Conservation (phyloP, 2,113 vertebrate species). For the Gnathonemus echidnorhynchus region DNA sequence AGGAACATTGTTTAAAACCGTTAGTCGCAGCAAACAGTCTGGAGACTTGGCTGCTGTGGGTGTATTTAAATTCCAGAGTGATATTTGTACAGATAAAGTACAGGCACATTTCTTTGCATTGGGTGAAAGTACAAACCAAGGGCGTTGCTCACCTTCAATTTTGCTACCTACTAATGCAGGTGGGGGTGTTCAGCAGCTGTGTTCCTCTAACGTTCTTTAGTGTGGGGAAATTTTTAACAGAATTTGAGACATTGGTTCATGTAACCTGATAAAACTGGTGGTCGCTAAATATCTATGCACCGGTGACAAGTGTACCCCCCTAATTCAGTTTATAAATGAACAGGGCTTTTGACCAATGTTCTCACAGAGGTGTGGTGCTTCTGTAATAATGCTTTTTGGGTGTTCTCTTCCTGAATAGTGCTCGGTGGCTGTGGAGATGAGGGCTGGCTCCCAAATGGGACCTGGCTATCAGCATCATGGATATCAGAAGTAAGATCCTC, state of each 20-base stretch:
- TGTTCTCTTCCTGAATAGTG: conserved; percentile 59
- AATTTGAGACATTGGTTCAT: neutral
- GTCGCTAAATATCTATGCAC: neutral
- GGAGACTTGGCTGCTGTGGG: neutral
- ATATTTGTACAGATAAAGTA: neutral
- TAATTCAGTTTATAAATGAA: no score
- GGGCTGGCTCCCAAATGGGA: conserved; percentile 78
- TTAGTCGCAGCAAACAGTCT: neutral
- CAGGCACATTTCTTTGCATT: neutral
- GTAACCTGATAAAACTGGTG: neutral
- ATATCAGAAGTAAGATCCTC: conserved; percentile 77
- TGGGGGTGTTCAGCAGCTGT: neutral
- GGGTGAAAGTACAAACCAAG: neutral
- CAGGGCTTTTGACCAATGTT: neutral
- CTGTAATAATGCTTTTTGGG: neutral
- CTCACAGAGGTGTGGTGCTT: neutral
- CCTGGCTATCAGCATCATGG: conserved; percentile 80
- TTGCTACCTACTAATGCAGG: neutral
- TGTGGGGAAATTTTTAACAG: neutral
- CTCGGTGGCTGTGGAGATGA: conserved; percentile 84
- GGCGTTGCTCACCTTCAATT: neutral
- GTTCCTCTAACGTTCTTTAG: neutral
- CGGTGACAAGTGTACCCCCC: neutral
- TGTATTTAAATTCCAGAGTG: neutral
- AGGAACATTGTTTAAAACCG: neutral